Percentiles rank a stretch among this genome's conserved stretches.
Conservation (phyloP, 2,797 vertebrate species). For the Dendrocincla tyrannina region DNA sequence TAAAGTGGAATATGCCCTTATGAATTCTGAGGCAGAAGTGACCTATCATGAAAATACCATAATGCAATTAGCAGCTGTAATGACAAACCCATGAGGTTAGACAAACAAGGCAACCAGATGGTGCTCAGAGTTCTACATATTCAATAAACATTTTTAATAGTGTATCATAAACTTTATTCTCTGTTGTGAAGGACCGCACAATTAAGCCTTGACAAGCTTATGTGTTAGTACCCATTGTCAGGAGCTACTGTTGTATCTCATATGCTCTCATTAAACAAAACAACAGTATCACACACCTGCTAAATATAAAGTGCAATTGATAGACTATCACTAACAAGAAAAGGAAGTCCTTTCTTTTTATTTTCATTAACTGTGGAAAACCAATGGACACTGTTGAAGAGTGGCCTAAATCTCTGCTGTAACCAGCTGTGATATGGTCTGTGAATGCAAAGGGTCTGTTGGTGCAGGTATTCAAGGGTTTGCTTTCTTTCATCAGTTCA, state of each 20-base stretch:
- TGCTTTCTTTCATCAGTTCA: neutral
- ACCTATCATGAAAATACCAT: neutral
- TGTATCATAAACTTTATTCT: neutral
- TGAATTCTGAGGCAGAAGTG: neutral
- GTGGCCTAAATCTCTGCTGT: neutral
- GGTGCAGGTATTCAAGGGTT: neutral
- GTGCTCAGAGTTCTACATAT: neutral
- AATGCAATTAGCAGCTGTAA: neutral
- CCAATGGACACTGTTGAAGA: neutral
- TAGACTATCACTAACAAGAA: neutral
- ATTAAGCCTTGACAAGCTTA: neutral
- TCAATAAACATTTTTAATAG: neutral
- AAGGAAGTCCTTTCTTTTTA: neutral
- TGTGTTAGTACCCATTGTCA: neutral
- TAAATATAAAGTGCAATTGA: neutral
- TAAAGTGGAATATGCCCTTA: neutral
- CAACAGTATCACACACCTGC: too few species aligned
- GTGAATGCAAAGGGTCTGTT: neutral
- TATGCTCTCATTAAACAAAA: neutral
- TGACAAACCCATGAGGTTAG: neutral
- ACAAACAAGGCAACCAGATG: neutral
- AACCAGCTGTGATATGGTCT: neutral
- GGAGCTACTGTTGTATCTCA: neutral
- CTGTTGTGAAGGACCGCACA: neutral
- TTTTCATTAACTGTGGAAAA: neutral